These are phyloP conservation scores for Willisornis vidua DNA, from an alignment of 2,113 vertebrate genomes.

Conservation along the genomic window DNA sequence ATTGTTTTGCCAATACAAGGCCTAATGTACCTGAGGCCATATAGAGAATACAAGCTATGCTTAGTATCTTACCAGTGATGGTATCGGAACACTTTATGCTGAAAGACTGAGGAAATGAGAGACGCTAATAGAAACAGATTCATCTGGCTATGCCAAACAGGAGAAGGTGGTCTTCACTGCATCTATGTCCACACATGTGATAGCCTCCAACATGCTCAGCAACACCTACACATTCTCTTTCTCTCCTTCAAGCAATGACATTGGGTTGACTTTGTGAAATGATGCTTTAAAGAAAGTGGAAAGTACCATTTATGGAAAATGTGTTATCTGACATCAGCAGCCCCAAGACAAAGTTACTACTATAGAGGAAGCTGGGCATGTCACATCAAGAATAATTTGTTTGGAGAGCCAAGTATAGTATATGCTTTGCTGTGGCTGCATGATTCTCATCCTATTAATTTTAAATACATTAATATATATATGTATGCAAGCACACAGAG, in stretches of 20 bases:
- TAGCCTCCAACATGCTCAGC: not conserved
- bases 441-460: not conserved
- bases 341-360: not conserved
- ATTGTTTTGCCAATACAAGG: not conserved
- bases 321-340: not conserved
- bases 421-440: not conserved
- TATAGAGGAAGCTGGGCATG: not conserved
- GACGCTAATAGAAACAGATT: not conserved
- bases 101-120: not conserved
- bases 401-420: slow-evolving; percentile 12
- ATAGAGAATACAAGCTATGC: not conserved
- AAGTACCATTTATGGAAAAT: not conserved
- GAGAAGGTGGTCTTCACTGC: not conserved
- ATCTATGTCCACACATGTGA: accelerated
- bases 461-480: not conserved
- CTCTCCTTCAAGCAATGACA: not conserved
- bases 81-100: not conserved
- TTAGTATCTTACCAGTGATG: not conserved
- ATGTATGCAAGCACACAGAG: accelerated
- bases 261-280: not conserved
- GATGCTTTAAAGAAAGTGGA: not conserved
- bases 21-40: not conserved
- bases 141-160: not conserved
- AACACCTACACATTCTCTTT: not conserved
- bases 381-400: not conserved